Evolutionary conservation across 1,140 invertebrate species (phyloP), one percentile per base, ranked within the genome.

Genomic region (Drosophila sechellia): DNA sequence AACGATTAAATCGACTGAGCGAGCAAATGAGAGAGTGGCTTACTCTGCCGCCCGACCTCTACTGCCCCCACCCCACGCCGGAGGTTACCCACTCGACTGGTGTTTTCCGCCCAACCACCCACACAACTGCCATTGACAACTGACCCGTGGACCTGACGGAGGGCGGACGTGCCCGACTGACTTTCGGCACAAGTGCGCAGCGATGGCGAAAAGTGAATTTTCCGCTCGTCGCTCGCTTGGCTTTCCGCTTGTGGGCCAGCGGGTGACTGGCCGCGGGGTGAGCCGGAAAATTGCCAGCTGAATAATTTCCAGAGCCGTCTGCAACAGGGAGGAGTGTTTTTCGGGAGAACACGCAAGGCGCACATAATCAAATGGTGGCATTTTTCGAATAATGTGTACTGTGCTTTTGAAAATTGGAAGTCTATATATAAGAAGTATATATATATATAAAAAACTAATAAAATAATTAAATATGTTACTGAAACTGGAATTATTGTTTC

Each of bases 121-220:
- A 53, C 20, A 53, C 56, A 37, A 31, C 56, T 17, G 27, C 45
- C 39, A 34, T 39, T 43, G 43, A 63, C 49, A 49, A 54, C 60
- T 59, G 56, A 50, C 70, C 71, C 58, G 48, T 78, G 61, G 61
- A 48, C 64, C 52, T 42, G 39, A 54, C 66, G 71, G 83, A 73
- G 70, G 43, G 59, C 66, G 79, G 83, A 77, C 79, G 84, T 83
- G 84, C 79, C 83, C 83, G 83, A 89, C 84, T 87, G 79, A 87
- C 83, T 89, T 89, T 83, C 76, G 83, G 83, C 83, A 83, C 83
- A 87, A 87, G 83, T 87, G 83, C 83, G 66, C 83, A 87, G 83
- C 83, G 83, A 89, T 87, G 84, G 84, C 83, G 83, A 87, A 87
- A 87, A 87, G 83, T 87, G 83, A 87, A 87, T 87, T 87, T 87